Conservation (phyloP, 2,113 vertebrate genomes). For the Microcebus griseorufus region DNA sequence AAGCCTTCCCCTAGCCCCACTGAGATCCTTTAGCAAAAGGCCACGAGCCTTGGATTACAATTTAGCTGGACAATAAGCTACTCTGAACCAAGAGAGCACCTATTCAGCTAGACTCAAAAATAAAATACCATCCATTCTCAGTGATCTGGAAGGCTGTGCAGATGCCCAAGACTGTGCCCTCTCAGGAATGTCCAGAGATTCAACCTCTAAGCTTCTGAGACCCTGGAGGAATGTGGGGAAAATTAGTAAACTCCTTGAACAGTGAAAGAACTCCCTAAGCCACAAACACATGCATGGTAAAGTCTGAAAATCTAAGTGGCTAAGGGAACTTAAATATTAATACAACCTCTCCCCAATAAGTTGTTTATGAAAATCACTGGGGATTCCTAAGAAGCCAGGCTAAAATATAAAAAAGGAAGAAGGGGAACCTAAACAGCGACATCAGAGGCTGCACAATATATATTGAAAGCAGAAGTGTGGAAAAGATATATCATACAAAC, state of each 20-base stretch:
- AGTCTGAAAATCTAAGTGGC: neutral
- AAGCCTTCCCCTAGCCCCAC: too few relatives aligned
- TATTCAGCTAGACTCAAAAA: neutral
- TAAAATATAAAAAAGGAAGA: neutral
- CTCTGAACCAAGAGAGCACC: neutral
- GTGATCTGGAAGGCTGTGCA: neutral
- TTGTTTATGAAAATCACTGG: neutral
- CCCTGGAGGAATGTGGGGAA: too few relatives aligned
- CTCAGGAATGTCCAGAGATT: neutral
- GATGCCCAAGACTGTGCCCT: neutral
- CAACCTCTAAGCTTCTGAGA: neutral
- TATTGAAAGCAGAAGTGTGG: neutral
- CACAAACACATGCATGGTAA: neutral
- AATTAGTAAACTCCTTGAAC: neutral
- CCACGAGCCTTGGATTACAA: neutral
- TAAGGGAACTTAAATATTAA: neutral
- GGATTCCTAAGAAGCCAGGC: neutral
- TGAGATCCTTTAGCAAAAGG: neutral
- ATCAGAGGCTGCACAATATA: neutral
- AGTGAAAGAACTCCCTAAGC: neutral
- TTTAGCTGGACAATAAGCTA: neutral
- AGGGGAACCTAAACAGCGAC: neutral
- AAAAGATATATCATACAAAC: neutral
- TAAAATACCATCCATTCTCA: neutral
- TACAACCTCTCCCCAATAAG: neutral